phyloP scores from a whole-genome alignment of 2,113 vertebrate genomes.

The Motacilla alba region DNA sequence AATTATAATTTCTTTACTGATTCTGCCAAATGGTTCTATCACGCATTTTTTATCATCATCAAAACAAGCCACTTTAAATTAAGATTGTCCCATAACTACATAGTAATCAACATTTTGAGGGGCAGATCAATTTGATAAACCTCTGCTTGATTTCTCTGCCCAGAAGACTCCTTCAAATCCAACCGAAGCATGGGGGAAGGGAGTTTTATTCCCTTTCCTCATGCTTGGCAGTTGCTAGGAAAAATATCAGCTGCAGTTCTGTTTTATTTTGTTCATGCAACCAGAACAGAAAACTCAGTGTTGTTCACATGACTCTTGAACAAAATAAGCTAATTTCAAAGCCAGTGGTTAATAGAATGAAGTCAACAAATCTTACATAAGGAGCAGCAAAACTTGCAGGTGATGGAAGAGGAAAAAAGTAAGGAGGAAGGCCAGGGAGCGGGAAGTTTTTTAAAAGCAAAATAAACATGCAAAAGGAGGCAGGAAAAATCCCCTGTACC shows the following conservation, averaged over 20 bases:
- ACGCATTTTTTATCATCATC: not conserved
- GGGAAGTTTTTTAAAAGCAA: not conserved
- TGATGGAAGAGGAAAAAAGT: not conserved
- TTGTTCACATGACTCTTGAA: not conserved
- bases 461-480: not conserved
- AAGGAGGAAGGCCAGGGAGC: not conserved
- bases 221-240: not conserved
- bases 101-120: not conserved
- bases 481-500: not conserved
- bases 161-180: not conserved
- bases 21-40: conserved; percentile 53
- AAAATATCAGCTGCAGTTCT: not conserved
- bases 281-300: not conserved
- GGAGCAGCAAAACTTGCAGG: not conserved
- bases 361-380: not conserved
- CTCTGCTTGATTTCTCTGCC: not conserved
- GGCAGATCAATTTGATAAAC: not conserved
- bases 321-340: not conserved
- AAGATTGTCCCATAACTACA: conserved; percentile 6
- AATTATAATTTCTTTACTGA: conserved; percentile 51
- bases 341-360: not conserved
- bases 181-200: not conserved
- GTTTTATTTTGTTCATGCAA: not conserved
- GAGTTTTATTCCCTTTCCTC: not conserved
- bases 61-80: conserved; percentile 46